Evolutionary conservation across 1,140 invertebrate genomes (phyloP), one percentile per base, ranked within the genome.

Genomic region (Magallana angulata): DNA sequence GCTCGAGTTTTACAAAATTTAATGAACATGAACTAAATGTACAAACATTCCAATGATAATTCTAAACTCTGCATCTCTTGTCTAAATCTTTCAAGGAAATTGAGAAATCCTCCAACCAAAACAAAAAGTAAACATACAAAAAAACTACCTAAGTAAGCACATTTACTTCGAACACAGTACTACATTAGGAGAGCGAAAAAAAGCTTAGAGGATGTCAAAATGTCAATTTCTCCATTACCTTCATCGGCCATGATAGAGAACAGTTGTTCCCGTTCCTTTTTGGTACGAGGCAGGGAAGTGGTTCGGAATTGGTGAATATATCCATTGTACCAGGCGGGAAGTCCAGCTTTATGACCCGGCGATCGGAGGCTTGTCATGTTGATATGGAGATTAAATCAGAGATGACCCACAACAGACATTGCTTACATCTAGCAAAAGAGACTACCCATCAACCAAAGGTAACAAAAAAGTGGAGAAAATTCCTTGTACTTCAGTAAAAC

Each of bases 241-340:
- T 82, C 80, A n/a, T 58, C 58, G 14, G 18, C 5, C 30, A 82
- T n/a, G 59, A 60, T 57, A 24, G 24, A 81, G 57, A 76, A 82
- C 8, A 82, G 80, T 30, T 87, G 76, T 6, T 82, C 58, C 11
- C 76, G 57, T 80, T 87, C 85, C 36, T 82, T 87, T 82, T 82
- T 87, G 14, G 85, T 87, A 16, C 85, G 76, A 11, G 85, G 85
- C 14, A 87, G 48, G 6, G 85, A 87, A 5, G 85, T 81, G 8
- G 76, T 87, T 58, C 85, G 12, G 58, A 87, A 87, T 36, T 87
- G 80, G 59, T 87, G 85, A 18, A 87, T 62, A 60, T 87, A 87
- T 14, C 85, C 85, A 64, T 82, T 87, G n/a, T 87, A 87, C 85
- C 85, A 87, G 4, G 58, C 30, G 5, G 85, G 85, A 12, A 87